Evolutionary conservation across 2,888 invertebrate species (phyloP).

Genomic region (Anorthoa munda): DNA sequence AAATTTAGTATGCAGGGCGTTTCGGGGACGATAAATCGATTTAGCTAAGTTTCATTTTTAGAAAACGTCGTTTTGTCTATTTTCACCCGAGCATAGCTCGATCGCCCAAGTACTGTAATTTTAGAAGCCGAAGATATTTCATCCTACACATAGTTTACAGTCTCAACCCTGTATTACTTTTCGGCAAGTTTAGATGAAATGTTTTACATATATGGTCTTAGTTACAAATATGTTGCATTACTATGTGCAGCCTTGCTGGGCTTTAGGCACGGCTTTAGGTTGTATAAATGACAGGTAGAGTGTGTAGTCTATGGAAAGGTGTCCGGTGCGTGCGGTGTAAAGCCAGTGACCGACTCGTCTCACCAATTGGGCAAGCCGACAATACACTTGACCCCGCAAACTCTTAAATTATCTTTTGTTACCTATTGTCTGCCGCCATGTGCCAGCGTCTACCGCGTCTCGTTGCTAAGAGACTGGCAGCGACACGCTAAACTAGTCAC

Average conservation of each 20-base stretch:
- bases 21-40: too few relatives aligned
- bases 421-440: constrained; percentile 80
- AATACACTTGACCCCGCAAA: constrained; percentile 87
- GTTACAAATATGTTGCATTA: too few relatives aligned
- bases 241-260: too few relatives aligned
- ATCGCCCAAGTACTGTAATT: too few relatives aligned
- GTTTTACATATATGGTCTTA: too few relatives aligned
- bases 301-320: constrained; percentile 65
- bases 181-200: too few relatives aligned
- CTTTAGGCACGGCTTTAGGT: too few relatives aligned
- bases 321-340: constrained; percentile 72
- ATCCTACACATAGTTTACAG: neutral
- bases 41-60: too few relatives aligned
- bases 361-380: constrained; percentile 86
- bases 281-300: neutral
- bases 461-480: constrained; percentile 68
- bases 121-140: constrained; percentile 7
- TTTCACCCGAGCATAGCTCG: too few relatives aligned
- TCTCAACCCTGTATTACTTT: neutral
- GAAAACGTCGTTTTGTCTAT: too few relatives aligned
- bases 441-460: constrained; percentile 74
- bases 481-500: constrained; percentile 22
- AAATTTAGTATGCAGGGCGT: too few relatives aligned
- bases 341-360: constrained; percentile 86
- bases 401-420: constrained; percentile 85